Conservation (phyloP, 2,797 vertebrate species). For the Epinephelus malabaricus region DNA sequence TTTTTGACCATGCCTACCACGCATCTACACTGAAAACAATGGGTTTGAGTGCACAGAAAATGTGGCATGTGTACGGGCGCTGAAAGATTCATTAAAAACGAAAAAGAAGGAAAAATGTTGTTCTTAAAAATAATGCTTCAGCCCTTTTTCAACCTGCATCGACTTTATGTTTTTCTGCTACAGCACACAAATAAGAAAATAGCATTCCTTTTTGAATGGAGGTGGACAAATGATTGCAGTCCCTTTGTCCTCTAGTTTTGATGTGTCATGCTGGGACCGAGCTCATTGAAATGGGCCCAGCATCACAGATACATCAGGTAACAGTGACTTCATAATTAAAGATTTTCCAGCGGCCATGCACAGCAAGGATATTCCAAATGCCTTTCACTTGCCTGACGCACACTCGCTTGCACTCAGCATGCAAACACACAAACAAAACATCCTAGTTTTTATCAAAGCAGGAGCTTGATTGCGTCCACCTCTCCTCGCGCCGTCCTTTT, state of each 20-base stretch:
- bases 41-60: no score
- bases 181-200: neutral
- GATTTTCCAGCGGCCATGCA: neutral
- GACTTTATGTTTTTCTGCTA: neutral
- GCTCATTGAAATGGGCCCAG: slow-evolving; percentile 26
- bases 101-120: neutral
- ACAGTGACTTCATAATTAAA: slow-evolving; percentile 21
- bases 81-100: fast-evolving
- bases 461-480: neutral
- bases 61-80: no score
- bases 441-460: slow-evolving; percentile 7
- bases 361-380: slow-evolving; percentile 2
- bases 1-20: no score
- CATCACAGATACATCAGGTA: neutral
- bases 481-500: neutral
- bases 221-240: neutral
- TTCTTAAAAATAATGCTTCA: neutral
- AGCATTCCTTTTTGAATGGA: neutral
- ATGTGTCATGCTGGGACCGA: neutral
- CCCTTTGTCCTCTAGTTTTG: neutral
- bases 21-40: no score
- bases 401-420: neutral
- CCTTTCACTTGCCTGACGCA: slow-evolving; percentile 1
- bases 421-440: slow-evolving; percentile 4
- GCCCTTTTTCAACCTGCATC: neutral